Percentiles rank a stretch among this genome's conserved stretches.
phyloP scores from a whole-genome alignment of 2,113 vertebrate genomes.

The Lathamus discolor region DNA sequence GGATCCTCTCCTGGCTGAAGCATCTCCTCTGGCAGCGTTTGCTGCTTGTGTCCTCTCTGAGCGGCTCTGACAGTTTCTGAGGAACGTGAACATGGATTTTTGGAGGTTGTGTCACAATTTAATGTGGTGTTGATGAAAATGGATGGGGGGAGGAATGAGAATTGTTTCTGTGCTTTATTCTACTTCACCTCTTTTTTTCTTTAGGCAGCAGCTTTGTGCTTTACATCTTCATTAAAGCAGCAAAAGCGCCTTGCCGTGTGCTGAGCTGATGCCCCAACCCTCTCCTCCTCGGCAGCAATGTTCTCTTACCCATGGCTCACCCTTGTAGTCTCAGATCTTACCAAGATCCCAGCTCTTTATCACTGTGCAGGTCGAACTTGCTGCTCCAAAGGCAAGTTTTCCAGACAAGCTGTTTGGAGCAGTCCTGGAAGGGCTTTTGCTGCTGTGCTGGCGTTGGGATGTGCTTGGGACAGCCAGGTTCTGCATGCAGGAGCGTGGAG shows the following conservation, averaged over 20 bases:
- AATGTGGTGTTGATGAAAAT: conserved; percentile 44
- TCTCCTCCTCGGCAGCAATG: not conserved
- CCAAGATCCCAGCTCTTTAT: not conserved
- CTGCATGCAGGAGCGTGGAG: not conserved
- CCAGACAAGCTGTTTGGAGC: not conserved
- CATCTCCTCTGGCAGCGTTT: not conserved
- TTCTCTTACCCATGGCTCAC: not conserved
- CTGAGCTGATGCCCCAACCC: not conserved
- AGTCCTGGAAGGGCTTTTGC: not conserved
- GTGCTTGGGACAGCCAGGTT: not conserved
- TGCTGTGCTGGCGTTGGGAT: not conserved
- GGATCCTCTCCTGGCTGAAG: not conserved
- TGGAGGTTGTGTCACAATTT: conserved; percentile 46
- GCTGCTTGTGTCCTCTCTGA: not conserved
- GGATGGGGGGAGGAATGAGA: not conserved
- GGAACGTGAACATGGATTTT: conserved; percentile 43
- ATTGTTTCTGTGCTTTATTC: conserved; percentile 7
- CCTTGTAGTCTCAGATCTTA: not conserved
- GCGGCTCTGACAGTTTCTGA: conserved; percentile 15
- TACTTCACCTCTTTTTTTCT: not conserved
- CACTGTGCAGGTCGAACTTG: not conserved
- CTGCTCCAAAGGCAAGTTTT: not conserved
- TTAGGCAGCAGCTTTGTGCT: not conserved
- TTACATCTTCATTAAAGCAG: conserved; percentile 43
- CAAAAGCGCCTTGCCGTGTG: not conserved